Evolutionary conservation across 2,113 vertebrate species (phyloP).

Genomic region (Channa maculata): DNA sequence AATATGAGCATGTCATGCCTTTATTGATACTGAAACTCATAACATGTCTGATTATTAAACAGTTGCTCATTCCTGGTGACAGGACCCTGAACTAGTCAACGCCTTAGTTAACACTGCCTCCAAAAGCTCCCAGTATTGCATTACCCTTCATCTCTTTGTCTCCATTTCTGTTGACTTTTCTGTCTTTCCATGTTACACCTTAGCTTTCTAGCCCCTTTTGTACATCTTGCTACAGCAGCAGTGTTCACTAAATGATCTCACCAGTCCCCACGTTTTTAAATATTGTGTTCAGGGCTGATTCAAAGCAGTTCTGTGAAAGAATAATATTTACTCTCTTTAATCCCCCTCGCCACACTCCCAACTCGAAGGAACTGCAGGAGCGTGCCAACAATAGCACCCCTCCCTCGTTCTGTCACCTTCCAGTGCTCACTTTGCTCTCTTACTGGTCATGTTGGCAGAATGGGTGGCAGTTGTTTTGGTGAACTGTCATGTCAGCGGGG

Average conservation of each 20-base stretch:
- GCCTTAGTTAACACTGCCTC: too few species aligned
- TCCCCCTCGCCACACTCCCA: slow-evolving; percentile 66
- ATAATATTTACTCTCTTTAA: slow-evolving; percentile 76
- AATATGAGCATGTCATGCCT: too few species aligned
- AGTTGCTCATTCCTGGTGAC: too few species aligned
- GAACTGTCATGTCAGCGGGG: slow-evolving; percentile 9
- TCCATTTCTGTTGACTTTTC: neutral
- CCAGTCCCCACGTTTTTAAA: slow-evolving; percentile 40
- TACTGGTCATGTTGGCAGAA: slow-evolving; percentile 23
- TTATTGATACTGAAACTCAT: too few species aligned
- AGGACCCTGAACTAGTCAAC: too few species aligned
- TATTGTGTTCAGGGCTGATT: slow-evolving; percentile 47
- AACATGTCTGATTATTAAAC: too few species aligned
- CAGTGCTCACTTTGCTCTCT: slow-evolving; percentile 19
- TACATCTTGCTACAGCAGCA: slow-evolving; percentile 2
- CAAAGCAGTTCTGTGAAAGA: slow-evolving; percentile 61
- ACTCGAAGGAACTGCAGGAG: slow-evolving; percentile 44
- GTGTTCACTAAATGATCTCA: slow-evolving; percentile 53
- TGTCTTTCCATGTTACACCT: neutral
- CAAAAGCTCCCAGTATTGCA: neutral
- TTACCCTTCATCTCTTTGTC: neutral
- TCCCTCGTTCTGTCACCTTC: slow-evolving; percentile 42
- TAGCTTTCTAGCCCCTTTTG: slow-evolving; percentile 23
- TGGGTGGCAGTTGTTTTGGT: slow-evolving; percentile 57
- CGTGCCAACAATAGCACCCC: slow-evolving; percentile 74